These are phyloP conservation scores for Paracentrotus lividus DNA, from an alignment of 53 echinoderm and acorn worm genomes.

Conservation along the genomic window DNA sequence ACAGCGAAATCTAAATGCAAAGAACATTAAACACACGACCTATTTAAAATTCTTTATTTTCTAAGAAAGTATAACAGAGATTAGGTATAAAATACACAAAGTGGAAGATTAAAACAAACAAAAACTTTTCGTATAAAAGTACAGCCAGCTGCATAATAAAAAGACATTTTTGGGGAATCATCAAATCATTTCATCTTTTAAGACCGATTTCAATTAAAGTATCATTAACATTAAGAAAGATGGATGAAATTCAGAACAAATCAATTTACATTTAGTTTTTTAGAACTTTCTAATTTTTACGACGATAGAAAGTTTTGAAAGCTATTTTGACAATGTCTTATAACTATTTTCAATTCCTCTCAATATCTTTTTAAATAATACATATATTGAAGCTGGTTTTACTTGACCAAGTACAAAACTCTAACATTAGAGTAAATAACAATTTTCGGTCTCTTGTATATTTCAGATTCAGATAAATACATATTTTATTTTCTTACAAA, in stretches of 20 bases:
- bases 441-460: too few relatives aligned
- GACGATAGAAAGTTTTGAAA: not conserved
- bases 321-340: not conserved
- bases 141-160: slow-evolving; percentile 51
- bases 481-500: too few relatives aligned
- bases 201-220: not conserved
- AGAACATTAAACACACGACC: not conserved
- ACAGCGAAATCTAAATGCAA: not conserved
- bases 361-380: too few relatives aligned
- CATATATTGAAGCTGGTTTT: too few relatives aligned
- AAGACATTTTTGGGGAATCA: not conserved
- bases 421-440: too few relatives aligned
- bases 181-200: not conserved
- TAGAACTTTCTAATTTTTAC: not conserved
- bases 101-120: not conserved
- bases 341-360: too few relatives aligned
- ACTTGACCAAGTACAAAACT: too few relatives aligned
- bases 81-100: not conserved
- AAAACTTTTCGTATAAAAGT: not conserved
- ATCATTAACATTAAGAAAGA: not conserved
- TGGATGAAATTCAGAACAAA: not conserved
- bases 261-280: not conserved
- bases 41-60: not conserved
- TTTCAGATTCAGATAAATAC: too few relatives aligned
- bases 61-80: not conserved